Percentiles rank a stretch among this genome's conserved stretches.
These are phyloP conservation scores for Rutpela maculata DNA, from an alignment of 2,888 invertebrate species.

Conservation along the genomic window DNA sequence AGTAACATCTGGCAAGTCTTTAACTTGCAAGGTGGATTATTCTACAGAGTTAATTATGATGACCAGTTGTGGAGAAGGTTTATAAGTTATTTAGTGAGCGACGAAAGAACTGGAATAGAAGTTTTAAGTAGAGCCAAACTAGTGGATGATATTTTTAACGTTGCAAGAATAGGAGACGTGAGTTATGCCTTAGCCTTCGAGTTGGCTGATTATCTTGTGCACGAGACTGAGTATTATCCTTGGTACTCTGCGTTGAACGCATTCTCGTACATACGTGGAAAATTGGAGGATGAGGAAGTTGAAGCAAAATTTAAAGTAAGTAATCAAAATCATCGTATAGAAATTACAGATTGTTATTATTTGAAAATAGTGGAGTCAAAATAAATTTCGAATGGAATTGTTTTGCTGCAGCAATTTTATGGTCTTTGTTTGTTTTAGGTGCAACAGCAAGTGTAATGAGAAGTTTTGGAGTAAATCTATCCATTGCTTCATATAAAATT, in stretches of 20 bases:
- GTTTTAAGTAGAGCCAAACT: conserved; percentile 84
- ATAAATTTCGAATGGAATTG: too few species aligned
- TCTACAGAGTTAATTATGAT: conserved; percentile 82
- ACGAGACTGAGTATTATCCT: conserved; percentile 84
- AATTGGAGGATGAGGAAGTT: conserved; percentile 48
- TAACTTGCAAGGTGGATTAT: conserved; percentile 61
- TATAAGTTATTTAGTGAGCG: conserved; percentile 71
- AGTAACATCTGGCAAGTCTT: background rate
- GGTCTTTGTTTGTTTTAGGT: too few species aligned
- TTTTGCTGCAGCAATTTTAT: too few species aligned
- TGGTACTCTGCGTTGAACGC: conserved; percentile 82
- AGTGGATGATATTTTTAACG: conserved; percentile 86
- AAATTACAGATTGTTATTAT: too few species aligned
- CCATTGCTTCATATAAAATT: too few species aligned
- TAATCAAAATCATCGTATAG: background rate
- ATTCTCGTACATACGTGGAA: conserved; percentile 65
- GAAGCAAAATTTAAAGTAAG: conserved; percentile 47
- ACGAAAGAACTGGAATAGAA: conserved; percentile 74
- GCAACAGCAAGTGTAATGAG: too few species aligned
- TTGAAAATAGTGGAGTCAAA: too few species aligned
- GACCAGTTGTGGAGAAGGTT: conserved; percentile 77
- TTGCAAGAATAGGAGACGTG: too few species aligned
- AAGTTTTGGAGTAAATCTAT: too few species aligned
- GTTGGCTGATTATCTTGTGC: conserved; percentile 81
- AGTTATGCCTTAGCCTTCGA: conserved; percentile 80